Percentiles rank a stretch among this genome's conserved stretches.
Evolutionary conservation across 2,888 invertebrate genomes (phyloP).

Genomic region (Drosophila putrida): DNA sequence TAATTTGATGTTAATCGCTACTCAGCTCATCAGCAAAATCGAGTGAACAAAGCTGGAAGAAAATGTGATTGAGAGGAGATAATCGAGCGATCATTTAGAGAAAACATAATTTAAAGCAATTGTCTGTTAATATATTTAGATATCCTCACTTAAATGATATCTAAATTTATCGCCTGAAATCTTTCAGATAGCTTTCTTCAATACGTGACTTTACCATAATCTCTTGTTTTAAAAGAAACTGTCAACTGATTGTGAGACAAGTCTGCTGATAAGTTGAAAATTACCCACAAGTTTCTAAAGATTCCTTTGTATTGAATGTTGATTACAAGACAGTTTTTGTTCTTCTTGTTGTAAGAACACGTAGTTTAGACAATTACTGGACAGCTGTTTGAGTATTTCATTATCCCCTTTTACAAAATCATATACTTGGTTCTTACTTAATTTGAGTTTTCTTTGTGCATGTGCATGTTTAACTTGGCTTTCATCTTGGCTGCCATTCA

Average conservation of each 20-base stretch:
- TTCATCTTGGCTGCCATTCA: constrained; percentile 65
- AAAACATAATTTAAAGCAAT: no score
- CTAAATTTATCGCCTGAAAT: no score
- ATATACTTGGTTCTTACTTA: constrained; percentile 13
- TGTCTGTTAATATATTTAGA: no score
- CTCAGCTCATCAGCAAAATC: constrained; percentile 18
- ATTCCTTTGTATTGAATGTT: constrained; percentile 6
- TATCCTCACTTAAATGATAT: no score
- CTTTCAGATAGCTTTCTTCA: neutral
- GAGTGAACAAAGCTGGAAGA: neutral
- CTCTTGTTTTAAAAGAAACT: neutral
- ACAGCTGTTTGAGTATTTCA: constrained; percentile 9
- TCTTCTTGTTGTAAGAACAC: neutral
- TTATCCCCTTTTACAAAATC: constrained; percentile 4
- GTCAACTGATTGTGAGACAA: neutral
- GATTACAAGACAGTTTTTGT: constrained; percentile 5
- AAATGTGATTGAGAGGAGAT: neutral
- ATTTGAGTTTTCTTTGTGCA: constrained; percentile 18
- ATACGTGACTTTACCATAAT: neutral
- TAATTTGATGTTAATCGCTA: constrained; percentile 33
- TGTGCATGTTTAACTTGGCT: constrained; percentile 20
- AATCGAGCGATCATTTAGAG: neutral
- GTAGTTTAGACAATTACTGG: neutral
- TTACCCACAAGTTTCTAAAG: constrained; percentile 2
- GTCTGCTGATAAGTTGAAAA: constrained; percentile 1